Evolutionary conservation across 2,113 vertebrate genomes (phyloP), one percentile per base, ranked within the genome.

Genomic region (Gymnocephalus cernua): DNA sequence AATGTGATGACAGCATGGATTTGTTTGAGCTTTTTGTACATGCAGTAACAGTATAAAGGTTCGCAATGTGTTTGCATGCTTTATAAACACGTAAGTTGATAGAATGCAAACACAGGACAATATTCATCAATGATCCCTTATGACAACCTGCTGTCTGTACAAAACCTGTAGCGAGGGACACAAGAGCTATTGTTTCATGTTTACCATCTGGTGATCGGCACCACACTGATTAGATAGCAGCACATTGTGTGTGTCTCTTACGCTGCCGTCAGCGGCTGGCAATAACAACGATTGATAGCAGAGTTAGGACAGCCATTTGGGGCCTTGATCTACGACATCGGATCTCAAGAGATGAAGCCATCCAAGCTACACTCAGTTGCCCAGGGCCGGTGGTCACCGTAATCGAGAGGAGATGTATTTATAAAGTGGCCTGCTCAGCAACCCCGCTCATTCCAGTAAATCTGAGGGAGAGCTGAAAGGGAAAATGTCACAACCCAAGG

Each of bases 361-460:
- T 93, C 87, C 77, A 68, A 54, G 83, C 85, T 61, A 74, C 82
- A 85, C 80, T 84, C 70, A 81, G 76, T 85, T 77, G 78, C 85
- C 76, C 79, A 88, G 90, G 84, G 84, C 86, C 29, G 64, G 80
- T 88, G 83, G 91, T 86, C 88, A 83, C 81, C 77, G 91, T 94
- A 93, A 94, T 94, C 92, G 90, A 93, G 91, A 90, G 68, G 90
- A 93, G 93, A 93, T 94, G 93, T 94, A 93, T 95, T 95, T 94
- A 94, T 94, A 94, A 95, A 95, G 93, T 93, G 93, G 77, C 89
- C 90, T 89, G 93, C 93, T 95, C 93, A 92, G 91, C 89, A 91
- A 84, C 81, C 87, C 62, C 45, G 27, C 83, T 93, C 90, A 91
- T 90, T 88, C 93, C 92, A 89, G 91, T 95, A 94, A 94, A 95